These are phyloP conservation scores for Papilio machaon DNA, from an alignment of 1,140 invertebrate genomes.

Conservation along the genomic window DNA sequence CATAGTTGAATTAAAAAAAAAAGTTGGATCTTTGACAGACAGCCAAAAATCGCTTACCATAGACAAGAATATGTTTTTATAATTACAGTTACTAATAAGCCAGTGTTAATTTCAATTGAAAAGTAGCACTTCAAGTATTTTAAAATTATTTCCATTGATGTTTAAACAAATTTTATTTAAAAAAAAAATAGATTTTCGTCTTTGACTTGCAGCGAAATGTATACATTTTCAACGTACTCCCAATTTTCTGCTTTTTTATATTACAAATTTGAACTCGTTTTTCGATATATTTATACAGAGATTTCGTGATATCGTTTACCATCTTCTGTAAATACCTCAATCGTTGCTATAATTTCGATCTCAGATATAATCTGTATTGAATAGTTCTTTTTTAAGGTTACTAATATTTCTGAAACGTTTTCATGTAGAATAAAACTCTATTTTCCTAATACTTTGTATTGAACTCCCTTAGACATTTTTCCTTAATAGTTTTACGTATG, in stretches of 20 bases:
- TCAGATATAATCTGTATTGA: slow-evolving; percentile 49
- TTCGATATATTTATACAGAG: slow-evolving; percentile 66
- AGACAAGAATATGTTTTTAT: neutral
- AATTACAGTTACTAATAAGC: neutral
- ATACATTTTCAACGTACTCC: neutral
- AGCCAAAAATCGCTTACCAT: neutral
- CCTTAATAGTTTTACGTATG: slow-evolving; percentile 70
- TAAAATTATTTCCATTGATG: neutral
- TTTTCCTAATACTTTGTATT: slow-evolving; percentile 80
- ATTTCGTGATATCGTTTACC: slow-evolving; percentile 46
- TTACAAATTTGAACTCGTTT: slow-evolving; percentile 58
- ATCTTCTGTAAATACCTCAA: slow-evolving; percentile 64
- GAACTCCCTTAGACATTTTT: slow-evolving; percentile 70
- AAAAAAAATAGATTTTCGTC: neutral
- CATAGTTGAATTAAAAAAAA: neutral
- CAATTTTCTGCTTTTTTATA: slow-evolving; percentile 51
- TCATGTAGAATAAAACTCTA: slow-evolving; percentile 72
- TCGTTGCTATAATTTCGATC: slow-evolving; percentile 54
- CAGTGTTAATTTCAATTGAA: neutral
- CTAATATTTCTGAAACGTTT: slow-evolving; percentile 70
- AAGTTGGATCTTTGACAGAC: neutral
- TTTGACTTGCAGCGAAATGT: neutral
- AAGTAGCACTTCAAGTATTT: neutral
- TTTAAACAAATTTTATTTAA: neutral
- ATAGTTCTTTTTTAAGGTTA: slow-evolving; percentile 48